These are phyloP conservation scores for Calephelis perditalis DNA, from an alignment of 2,888 invertebrate species.

Conservation along the genomic window DNA sequence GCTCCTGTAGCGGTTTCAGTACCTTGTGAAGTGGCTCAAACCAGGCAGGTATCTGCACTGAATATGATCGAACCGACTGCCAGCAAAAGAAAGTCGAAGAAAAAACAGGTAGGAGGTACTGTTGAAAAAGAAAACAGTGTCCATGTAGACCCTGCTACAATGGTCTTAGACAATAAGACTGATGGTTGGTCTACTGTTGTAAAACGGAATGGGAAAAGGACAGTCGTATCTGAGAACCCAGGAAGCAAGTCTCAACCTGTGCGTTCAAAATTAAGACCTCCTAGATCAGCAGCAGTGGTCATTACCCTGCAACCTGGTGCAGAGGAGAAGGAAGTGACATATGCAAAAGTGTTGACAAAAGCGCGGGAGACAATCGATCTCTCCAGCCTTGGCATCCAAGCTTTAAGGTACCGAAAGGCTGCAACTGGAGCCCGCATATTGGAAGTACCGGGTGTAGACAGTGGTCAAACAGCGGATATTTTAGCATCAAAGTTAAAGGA, in stretches of 20 bases:
- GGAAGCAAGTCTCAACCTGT: neutral
- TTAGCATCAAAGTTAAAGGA: conserved; percentile 8
- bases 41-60: too few relatives aligned
- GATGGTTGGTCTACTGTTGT: neutral
- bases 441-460: neutral
- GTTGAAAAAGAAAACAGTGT: too few relatives aligned
- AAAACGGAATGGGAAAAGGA: neutral
- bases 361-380: neutral
- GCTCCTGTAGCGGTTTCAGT: too few relatives aligned
- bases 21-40: too few relatives aligned
- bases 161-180: neutral
- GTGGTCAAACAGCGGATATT: neutral
- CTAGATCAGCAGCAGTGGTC: neutral
- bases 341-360: neutral
- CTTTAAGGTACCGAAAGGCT: neutral
- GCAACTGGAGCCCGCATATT: conserved; percentile 4
- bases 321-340: neutral
- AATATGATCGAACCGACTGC: too few relatives aligned
- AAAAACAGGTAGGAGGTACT: too few relatives aligned
- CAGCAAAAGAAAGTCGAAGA: too few relatives aligned
- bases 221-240: neutral
- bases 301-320: neutral
- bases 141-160: too few relatives aligned
- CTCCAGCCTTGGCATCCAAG: neutral
- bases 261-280: neutral